A percentile compares a stretch with the other conserved stretches of the same genome.
Evolutionary conservation across 2,888 invertebrate species (phyloP).

Genomic region (Acanthopleura granulata): DNA sequence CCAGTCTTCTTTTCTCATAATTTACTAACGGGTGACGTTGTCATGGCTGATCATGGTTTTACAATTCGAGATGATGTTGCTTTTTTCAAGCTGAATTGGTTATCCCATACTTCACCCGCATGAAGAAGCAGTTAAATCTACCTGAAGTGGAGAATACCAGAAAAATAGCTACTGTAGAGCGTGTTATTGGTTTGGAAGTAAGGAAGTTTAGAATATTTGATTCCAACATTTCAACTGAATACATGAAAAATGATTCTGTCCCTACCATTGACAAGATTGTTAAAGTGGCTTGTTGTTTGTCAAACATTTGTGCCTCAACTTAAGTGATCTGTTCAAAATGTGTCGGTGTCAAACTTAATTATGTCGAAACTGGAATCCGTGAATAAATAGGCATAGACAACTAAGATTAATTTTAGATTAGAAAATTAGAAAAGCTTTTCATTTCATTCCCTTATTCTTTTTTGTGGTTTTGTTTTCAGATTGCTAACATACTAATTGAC

Average conservation of each 20-base stretch:
- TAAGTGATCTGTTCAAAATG: too few species aligned
- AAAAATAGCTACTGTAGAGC: background rate
- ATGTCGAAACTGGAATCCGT: too few species aligned
- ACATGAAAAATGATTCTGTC: slow-evolving; percentile 22
- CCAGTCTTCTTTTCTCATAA: background rate
- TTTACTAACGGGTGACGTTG: background rate
- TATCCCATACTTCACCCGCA: background rate
- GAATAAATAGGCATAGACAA: too few species aligned
- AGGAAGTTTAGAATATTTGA: slow-evolving; percentile 26
- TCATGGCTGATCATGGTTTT: background rate
- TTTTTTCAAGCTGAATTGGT: background rate
- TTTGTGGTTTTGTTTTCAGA: too few species aligned
- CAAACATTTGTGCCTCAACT: slow-evolving; percentile 25
- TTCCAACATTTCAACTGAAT: slow-evolving; percentile 22
- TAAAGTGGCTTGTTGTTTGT: slow-evolving; percentile 24
- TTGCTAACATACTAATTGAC: too few species aligned
- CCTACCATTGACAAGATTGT: slow-evolving; percentile 29
- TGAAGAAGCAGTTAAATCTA: background rate
- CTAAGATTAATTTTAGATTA: too few species aligned
- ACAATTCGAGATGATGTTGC: background rate
- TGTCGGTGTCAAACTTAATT: too few species aligned
- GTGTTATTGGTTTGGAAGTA: background rate
- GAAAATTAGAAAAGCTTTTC: too few species aligned
- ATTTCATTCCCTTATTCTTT: too few species aligned
- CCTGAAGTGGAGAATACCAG: background rate